These are phyloP conservation scores for Harmothoe impar DNA, from an alignment of 2,888 invertebrate species.

Conservation along the genomic window DNA sequence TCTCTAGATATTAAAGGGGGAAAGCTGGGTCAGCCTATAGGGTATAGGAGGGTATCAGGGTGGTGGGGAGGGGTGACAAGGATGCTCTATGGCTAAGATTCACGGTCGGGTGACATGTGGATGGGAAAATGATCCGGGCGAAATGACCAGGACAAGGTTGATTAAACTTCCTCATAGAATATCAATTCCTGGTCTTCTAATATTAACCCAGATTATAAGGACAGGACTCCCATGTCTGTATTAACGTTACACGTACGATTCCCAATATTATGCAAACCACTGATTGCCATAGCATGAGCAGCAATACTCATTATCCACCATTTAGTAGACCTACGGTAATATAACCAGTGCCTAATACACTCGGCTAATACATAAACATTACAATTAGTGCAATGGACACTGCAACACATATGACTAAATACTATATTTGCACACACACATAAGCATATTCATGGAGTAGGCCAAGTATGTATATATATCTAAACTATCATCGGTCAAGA, in stretches of 20 bases:
- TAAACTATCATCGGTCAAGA: too few species aligned
- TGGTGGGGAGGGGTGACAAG: too few species aligned
- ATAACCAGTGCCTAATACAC: not conserved
- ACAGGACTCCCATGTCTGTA: too few species aligned
- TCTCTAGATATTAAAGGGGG: not conserved
- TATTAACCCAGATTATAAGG: too few species aligned
- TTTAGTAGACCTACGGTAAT: too few species aligned
- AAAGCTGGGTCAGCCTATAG: not conserved
- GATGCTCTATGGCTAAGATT: not conserved
- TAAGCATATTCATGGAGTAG: not conserved
- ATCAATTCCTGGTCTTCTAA: too few species aligned
- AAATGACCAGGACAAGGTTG: not conserved
- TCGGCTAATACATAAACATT: not conserved
- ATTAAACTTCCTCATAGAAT: too few species aligned
- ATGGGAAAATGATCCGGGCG: not conserved
- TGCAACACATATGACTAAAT: not conserved
- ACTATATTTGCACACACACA: not conserved
- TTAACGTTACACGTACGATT: not conserved
- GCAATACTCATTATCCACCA: too few species aligned
- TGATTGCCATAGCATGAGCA: too few species aligned
- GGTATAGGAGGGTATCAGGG: not conserved
- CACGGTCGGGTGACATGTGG: not conserved
- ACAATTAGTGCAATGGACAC: not conserved
- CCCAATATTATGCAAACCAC: not conserved
- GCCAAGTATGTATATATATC: not conserved